Evolutionary conservation across 1,140 invertebrate genomes (phyloP).

Genomic region (Macrostomum lignano): DNA sequence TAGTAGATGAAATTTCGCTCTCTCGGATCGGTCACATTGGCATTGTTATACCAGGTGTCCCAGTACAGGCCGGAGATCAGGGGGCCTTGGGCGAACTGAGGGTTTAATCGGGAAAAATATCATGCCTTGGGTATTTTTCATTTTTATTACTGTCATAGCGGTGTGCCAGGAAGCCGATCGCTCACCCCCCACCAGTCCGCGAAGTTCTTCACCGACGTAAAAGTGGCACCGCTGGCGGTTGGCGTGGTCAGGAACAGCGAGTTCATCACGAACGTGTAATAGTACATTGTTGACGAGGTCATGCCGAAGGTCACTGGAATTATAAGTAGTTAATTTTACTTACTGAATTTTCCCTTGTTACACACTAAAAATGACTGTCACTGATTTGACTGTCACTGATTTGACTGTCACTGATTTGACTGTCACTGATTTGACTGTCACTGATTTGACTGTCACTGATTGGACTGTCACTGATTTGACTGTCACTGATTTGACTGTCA

Average conservation of each 20-base stretch:
- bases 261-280: background rate
- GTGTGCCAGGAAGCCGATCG: too few relatives aligned
- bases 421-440: too few relatives aligned
- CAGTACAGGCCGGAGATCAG: constrained; percentile 7
- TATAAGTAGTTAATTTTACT: background rate
- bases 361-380: too few relatives aligned
- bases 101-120: constrained; percentile 3
- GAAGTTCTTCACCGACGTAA: constrained; percentile 28
- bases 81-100: constrained; percentile 7
- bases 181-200: constrained; percentile 36
- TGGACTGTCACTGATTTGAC: too few relatives aligned
- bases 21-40: constrained; percentile 8
- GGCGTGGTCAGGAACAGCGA: background rate
- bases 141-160: too few relatives aligned
- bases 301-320: background rate
- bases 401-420: too few relatives aligned
- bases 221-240: background rate
- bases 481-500: too few relatives aligned
- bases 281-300: constrained; percentile 1
- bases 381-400: too few relatives aligned
- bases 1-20: constrained; percentile 7
- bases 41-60: constrained; percentile 8
- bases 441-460: too few relatives aligned
- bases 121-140: too few relatives aligned
- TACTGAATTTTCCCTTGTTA: background rate